Evolutionary conservation across 2,797 vertebrate species (phyloP).

Genomic region (Hypotaenidia okinawae): DNA sequence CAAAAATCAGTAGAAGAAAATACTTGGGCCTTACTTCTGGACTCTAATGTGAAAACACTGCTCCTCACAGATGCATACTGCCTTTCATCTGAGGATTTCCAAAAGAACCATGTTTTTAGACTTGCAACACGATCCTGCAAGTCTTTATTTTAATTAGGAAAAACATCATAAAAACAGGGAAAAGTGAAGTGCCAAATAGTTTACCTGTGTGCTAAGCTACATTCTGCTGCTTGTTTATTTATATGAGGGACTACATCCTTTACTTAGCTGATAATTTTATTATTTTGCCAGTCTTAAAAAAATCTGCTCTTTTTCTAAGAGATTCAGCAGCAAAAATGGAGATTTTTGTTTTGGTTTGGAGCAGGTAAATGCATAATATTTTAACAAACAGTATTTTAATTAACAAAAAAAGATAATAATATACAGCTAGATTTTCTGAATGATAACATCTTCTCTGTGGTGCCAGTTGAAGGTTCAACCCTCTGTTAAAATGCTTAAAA

Average conservation of each 20-base stretch:
- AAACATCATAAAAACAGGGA: not conserved
- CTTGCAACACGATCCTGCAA: not conserved
- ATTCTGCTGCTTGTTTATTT: not conserved
- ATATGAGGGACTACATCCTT: not conserved
- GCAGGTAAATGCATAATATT: not conserved
- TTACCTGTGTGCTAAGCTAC: not conserved
- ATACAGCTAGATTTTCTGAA: not conserved
- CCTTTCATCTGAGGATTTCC: not conserved
- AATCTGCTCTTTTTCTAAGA: not conserved
- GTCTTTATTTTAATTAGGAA: not conserved
- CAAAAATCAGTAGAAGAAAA: not conserved
- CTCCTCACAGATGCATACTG: not conserved
- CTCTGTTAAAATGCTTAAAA: conserved; percentile 13
- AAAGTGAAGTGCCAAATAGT: not conserved
- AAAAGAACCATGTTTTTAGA: not conserved
- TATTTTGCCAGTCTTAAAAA: not conserved
- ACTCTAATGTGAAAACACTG: not conserved
- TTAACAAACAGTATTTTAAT: not conserved
- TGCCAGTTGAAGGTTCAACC: not conserved
- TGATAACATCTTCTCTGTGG: conserved; percentile 12
- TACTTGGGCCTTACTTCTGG: not conserved
- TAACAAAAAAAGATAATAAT: not conserved
- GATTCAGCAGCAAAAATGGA: not conserved
- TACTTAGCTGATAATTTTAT: not conserved
- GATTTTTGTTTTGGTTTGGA: not conserved